These are phyloP conservation scores for Channallabes apus DNA, from an alignment of 2,797 vertebrate genomes.

Conservation along the genomic window DNA sequence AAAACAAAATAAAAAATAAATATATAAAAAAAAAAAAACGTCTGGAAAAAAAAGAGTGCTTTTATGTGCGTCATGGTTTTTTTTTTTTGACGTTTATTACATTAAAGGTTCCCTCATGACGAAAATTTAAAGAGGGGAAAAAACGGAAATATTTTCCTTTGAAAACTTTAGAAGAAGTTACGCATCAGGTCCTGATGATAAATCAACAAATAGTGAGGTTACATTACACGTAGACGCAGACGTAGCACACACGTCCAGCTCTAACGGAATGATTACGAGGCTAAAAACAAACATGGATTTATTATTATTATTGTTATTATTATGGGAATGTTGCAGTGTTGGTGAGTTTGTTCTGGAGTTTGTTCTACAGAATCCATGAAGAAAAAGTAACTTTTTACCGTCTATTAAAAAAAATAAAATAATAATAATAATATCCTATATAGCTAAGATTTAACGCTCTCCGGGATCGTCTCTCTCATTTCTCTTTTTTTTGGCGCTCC, in stretches of 20 bases:
- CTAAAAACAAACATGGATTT: background rate
- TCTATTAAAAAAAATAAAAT: background rate
- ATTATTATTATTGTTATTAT: no score
- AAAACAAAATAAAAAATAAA: constrained; percentile 35
- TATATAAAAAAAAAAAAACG: background rate
- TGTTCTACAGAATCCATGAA: background rate
- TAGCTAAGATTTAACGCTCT: no score
- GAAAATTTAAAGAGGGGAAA: background rate
- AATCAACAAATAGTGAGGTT: background rate
- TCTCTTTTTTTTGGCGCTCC: background rate
- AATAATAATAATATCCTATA: background rate
- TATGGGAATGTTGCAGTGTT: background rate
- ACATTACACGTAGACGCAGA: background rate
- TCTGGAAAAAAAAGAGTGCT: background rate
- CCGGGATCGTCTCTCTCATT: background rate
- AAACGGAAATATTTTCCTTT: no score
- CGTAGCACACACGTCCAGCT: background rate
- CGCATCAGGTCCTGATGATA: background rate
- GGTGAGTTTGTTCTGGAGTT: no score
- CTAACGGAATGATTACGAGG: background rate
- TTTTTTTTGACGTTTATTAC: constrained; percentile 16
- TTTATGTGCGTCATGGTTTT: background rate
- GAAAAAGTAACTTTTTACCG: background rate
- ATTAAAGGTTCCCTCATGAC: constrained; percentile 19
- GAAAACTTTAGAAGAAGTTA: background rate